Conservation (phyloP, 2,888 invertebrate species). For the Fragum whitleyi region DNA sequence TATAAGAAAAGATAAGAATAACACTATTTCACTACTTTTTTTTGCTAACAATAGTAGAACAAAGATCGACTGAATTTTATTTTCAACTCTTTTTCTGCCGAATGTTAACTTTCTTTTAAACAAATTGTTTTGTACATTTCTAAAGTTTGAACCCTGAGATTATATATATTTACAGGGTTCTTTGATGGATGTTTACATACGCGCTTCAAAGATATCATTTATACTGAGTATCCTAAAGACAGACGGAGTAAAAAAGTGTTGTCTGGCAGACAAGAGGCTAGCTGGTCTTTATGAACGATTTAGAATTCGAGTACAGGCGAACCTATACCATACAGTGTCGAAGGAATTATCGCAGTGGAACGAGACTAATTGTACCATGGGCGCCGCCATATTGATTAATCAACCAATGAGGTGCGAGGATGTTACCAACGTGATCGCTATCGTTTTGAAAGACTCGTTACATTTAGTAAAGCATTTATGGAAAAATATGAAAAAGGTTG, state of each 20-base stretch:
- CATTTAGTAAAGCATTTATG: background rate
- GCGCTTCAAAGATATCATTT: slow-evolving; percentile 6
- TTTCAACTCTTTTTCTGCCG: too few species aligned
- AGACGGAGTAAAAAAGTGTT: background rate
- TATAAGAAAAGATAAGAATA: too few species aligned
- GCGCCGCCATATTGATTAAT: background rate
- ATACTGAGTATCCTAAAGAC: background rate
- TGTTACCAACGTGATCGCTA: background rate
- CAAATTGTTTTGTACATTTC: too few species aligned
- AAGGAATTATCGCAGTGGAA: background rate
- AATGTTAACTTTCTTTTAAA: too few species aligned
- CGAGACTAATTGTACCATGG: background rate
- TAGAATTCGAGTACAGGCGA: background rate
- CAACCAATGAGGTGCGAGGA: slow-evolving; percentile 27
- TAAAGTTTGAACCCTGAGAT: too few species aligned
- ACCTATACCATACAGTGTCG: background rate
- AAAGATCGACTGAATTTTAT: too few species aligned
- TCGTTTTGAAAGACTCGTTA: background rate
- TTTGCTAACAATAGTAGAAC: too few species aligned
- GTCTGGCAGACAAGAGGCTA: background rate
- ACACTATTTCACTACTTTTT: too few species aligned
- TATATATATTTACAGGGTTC: slow-evolving; percentile 6
- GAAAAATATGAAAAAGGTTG: background rate
- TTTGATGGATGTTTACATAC: background rate
- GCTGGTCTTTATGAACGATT: background rate